Conservation (phyloP, 2,113 vertebrate species). For the Cynopterus brachyotis region DNA sequence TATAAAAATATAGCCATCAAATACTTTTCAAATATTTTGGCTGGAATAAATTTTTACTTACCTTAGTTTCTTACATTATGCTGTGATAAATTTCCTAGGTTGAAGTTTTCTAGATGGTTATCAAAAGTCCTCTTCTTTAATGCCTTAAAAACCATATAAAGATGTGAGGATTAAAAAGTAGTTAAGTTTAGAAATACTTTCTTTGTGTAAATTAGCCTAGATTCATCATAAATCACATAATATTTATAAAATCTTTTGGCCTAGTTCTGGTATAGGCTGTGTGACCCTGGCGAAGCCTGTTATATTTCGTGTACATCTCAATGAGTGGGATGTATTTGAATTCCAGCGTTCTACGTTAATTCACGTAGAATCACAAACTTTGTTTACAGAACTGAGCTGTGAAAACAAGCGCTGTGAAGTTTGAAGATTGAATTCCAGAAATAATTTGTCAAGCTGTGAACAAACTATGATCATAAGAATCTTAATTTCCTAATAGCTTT, state of each 20-base stretch:
- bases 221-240: background rate
- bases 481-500: background rate
- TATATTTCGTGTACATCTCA: background rate
- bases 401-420: background rate
- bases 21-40: slow-evolving; percentile 4
- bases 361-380: background rate
- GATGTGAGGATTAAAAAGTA: background rate
- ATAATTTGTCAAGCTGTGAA: background rate
- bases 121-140: background rate
- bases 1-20: slow-evolving; percentile 18
- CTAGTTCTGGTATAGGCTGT: background rate
- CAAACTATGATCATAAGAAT: background rate
- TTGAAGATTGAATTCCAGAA: slow-evolving; percentile 28
- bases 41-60: slow-evolving; percentile 33
- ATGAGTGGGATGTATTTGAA: background rate
- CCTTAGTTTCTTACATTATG: background rate
- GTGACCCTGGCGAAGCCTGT: background rate
- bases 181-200: slow-evolving; percentile 1
- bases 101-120: background rate
- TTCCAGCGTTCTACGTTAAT: background rate
- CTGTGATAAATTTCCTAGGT: slow-evolving; percentile 5
- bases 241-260: background rate
- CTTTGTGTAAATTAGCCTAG: background rate
- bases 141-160: background rate
- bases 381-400: background rate